These are phyloP conservation scores for Drosophila parthenogenetica DNA, from an alignment of 2,888 invertebrate species.

Conservation along the genomic window DNA sequence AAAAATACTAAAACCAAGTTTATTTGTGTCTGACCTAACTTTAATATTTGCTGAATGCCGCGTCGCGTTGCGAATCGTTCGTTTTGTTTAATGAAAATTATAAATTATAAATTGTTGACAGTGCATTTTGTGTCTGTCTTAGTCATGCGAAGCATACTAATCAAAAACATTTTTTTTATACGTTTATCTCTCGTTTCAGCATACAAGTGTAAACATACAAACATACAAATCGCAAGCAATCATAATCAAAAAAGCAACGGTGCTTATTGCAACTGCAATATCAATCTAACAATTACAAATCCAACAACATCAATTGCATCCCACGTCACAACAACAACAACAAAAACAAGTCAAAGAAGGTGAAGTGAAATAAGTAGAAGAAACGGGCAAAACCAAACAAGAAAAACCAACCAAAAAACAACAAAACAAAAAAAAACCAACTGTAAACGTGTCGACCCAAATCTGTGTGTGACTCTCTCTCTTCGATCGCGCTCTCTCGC, in stretches of 20 bases:
- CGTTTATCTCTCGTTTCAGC: conserved; percentile 50
- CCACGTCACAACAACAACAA: conserved; percentile 27
- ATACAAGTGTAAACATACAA: conserved; percentile 26
- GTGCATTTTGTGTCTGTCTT: conserved; percentile 6
- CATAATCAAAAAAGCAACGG: conserved; percentile 26
- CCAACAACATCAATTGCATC: conserved; percentile 39
- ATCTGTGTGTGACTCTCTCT: conserved; percentile 39
- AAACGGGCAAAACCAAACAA: conserved; percentile 16
- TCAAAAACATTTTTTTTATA: conserved; percentile 4
- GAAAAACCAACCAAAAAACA: conserved; percentile 26
- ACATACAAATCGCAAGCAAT: conserved; percentile 11
- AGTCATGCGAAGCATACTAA: conserved; percentile 21
- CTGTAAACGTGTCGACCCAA: conserved; percentile 65
- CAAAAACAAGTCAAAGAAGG: conserved; percentile 23
- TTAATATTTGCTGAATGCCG: not conserved
- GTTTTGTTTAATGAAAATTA: not conserved
- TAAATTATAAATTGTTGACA: conserved; percentile 14
- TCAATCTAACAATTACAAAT: conserved; percentile 1
- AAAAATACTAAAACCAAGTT: no score
- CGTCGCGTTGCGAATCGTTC: not conserved
- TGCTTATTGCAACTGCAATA: conserved; percentile 48
- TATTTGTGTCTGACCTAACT: not conserved
- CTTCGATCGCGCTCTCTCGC: conserved; percentile 8
- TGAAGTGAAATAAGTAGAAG: conserved; percentile 24
- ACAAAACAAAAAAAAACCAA: conserved; percentile 33